Percentiles rank a stretch among this genome's conserved stretches.
Conservation (phyloP, 2,797 vertebrate genomes). For the Liparis tanakae region DNA sequence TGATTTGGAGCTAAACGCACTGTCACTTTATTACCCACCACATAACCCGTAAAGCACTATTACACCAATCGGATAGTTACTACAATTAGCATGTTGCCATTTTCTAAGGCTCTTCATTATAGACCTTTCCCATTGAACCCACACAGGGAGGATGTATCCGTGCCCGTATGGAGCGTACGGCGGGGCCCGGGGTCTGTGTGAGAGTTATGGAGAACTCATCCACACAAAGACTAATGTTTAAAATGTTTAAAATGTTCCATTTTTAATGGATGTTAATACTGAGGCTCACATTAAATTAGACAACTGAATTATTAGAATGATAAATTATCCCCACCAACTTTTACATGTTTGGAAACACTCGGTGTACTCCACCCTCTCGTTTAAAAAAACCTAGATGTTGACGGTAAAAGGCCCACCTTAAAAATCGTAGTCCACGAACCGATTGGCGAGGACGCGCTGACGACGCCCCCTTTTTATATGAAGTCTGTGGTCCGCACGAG, state of each 20-base stretch:
- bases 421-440: neutral
- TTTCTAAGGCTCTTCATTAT: conserved; percentile 52
- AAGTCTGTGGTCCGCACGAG: neutral
- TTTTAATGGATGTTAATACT: neutral
- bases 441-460: neutral
- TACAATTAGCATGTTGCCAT: conserved; percentile 81
- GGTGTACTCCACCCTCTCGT: neutral
- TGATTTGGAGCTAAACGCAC: conserved; percentile 93
- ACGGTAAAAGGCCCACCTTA: neutral
- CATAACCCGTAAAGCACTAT: conserved; percentile 84
- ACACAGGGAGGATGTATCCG: conserved; percentile 27
- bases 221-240: neutral
- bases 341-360: conserved; percentile 1
- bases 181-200: neutral
- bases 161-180: neutral
- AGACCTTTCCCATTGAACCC: conserved; percentile 7
- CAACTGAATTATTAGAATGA: neutral
- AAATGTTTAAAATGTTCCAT: neutral
- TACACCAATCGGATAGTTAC: conserved; percentile 85
- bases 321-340: neutral
- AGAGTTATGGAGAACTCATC: neutral
- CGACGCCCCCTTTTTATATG: neutral
- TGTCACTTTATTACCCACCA: conserved; percentile 90
- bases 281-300: neutral
- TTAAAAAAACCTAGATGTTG: neutral